Evolutionary conservation across 2,113 vertebrate species (phyloP).

Genomic region (Genyomyrus donnyi): DNA sequence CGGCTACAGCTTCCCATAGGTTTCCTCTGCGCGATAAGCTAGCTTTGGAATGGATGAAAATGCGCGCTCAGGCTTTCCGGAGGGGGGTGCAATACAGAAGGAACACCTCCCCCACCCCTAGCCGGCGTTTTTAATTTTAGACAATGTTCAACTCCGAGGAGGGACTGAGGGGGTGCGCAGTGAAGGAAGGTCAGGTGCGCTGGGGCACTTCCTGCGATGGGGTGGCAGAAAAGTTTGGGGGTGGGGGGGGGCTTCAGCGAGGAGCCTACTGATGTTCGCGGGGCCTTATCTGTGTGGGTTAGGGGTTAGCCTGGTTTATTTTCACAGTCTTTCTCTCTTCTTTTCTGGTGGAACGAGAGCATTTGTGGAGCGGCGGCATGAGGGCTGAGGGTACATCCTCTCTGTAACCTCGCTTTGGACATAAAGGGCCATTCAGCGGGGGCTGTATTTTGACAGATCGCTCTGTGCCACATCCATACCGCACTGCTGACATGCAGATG

Average conservation of each 20-base stretch:
- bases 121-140: slow-evolving; percentile 32
- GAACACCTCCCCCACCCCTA: slow-evolving; percentile 27
- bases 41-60: slow-evolving; percentile 30
- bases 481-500: slow-evolving; percentile 40
- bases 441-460: slow-evolving; percentile 15
- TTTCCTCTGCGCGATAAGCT: slow-evolving; percentile 65
- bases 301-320: slow-evolving; percentile 55
- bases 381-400: slow-evolving; percentile 54
- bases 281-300: slow-evolving; percentile 37
- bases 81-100: slow-evolving; percentile 35
- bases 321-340: slow-evolving; percentile 51
- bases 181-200: slow-evolving; percentile 45
- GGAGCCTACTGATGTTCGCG: slow-evolving; percentile 27
- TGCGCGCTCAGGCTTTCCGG: slow-evolving; percentile 39
- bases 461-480: slow-evolving; percentile 35
- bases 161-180: slow-evolving; percentile 47
- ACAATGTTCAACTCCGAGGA: slow-evolving; percentile 43
- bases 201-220: slow-evolving; percentile 2
- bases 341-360: slow-evolving; percentile 46
- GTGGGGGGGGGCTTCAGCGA: slow-evolving; percentile 23
- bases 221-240: slow-evolving; percentile 28
- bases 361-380: slow-evolving; percentile 48
- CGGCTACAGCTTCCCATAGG: slow-evolving; percentile 58
- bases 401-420: slow-evolving; percentile 32
- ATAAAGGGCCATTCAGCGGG: slow-evolving; percentile 40